phyloP scores from a whole-genome alignment of 2,113 vertebrate genomes.

The Anarrhichthys ocellatus region DNA sequence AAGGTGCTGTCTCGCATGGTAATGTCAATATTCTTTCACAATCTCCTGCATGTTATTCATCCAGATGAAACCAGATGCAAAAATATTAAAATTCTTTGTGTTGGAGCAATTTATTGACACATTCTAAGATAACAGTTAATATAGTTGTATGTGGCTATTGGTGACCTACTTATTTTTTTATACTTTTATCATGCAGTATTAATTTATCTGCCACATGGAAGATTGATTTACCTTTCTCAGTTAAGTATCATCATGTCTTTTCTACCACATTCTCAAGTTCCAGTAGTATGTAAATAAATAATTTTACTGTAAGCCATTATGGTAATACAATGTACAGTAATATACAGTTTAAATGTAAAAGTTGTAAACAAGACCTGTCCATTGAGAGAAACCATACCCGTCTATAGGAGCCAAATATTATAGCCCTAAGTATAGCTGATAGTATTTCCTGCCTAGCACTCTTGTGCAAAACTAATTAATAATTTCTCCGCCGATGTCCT shows the following conservation, averaged over 20 bases:
- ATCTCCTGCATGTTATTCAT: neutral
- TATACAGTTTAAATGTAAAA: conserved; percentile 46
- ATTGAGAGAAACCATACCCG: conserved; percentile 39
- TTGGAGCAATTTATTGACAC: neutral
- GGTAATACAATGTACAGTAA: conserved; percentile 7
- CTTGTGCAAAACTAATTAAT: conserved; percentile 83
- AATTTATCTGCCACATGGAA: neutral
- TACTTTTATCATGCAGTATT: neutral
- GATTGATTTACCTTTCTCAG: neutral
- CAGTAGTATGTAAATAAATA: neutral
- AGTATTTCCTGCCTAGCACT: conserved; percentile 76
- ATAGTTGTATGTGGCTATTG: neutral
- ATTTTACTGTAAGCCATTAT: conserved; percentile 19
- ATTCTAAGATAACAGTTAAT: neutral
- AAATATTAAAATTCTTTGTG: neutral
- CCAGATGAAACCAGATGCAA: neutral
- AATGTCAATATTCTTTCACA: neutral
- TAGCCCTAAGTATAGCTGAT: conserved; percentile 70
- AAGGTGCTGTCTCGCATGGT: neutral
- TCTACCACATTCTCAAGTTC: neutral
- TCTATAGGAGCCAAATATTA: conserved; percentile 58
- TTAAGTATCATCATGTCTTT: neutral
- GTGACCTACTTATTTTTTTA: neutral
- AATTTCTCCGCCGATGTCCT: conserved; percentile 84
- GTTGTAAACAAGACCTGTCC: conserved; percentile 40